Evolutionary conservation across 1,140 invertebrate species (phyloP), one percentile per base, ranked within the genome.

Genomic region (Chymomyza costata): DNA sequence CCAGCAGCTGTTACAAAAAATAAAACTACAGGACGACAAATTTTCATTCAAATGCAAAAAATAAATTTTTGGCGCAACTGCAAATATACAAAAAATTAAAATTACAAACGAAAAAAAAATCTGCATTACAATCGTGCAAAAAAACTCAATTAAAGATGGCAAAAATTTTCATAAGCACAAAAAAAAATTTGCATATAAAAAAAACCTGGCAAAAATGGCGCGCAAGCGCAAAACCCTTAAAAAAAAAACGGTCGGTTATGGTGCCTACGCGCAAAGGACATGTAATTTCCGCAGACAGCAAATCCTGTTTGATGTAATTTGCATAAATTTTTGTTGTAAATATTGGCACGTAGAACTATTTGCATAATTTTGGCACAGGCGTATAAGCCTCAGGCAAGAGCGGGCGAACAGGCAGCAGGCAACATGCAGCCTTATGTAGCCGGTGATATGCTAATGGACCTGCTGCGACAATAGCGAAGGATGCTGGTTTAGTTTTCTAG

Each of bases 371-470:
- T 82, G 52, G 78, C 78, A 67, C 39, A 53, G 39, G 15, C 44
- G 25, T 34, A 19, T 34, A 39, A 16, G 28, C 18, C 19, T 28
- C 35, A 13, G 38, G 38, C 30, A 7, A 51, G 49, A 59, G 49
- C 53, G 61, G 41, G 62, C 14, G 49, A 53, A 48, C 17, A 17
- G 41, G 41, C 46, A n/a, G 16, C 58, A 35, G 39, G 38, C n/a
- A 52, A 63, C 50, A 50, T 6, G 31, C 31, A 34, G 37, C 3
- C n/a, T 17, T 14, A 25, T 28, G 19, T 38, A 67, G 70, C 41
- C 52, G 73, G 81, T 83, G 81, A 83, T 83, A 83, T 83, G 81
- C 81, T 64, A 83, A 83, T 83, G 35, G 71, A 82, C 65, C 66
- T 70, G 73, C 65, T 55, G n/a, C n/a, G n/a, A n/a, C 58, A 58